Evolutionary conservation across 37 sponge, comb jelly and placozoan genomes (phyloP), one percentile per base, ranked within the genome.

Genomic region (Halichondria panicea): DNA sequence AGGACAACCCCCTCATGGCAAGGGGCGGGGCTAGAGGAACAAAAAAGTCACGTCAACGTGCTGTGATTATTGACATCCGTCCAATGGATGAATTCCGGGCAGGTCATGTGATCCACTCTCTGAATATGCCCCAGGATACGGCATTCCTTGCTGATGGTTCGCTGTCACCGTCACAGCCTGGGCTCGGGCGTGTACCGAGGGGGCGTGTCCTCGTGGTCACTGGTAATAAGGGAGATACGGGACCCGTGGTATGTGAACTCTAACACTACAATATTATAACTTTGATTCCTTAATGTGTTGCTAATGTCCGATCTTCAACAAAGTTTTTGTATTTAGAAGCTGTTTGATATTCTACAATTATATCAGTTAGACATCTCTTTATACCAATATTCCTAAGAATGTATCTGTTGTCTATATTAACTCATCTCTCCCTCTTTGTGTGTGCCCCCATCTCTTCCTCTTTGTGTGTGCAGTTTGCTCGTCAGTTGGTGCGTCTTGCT

Each of bases 101-200:
- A 13, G 91, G 95, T 5, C 95, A 94, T 82, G 75, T 92, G 3
- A 80, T 88, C 18, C 52, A 57, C 41, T 83, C 93, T 22, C 33
- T 89, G 36, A 89, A 79, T 43, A 32, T 96, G n/a, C 96, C 96
- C 7, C 43, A 79, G 21, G 53, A 55, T n/a, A 43, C 76, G 32
- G 68, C 88, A 6, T 93, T 92, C 57, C 60, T 65, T 15, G 43
- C 88, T 24, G 91, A 93, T 44, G 87, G 84, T 21, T 66, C 71
- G 41, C 64, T 78, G 38, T 41, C 32, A 4, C 60, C 52, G 4
- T 71, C 63, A 36, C 71, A 60, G 28, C 37, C 59, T 19, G 41
- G 65, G 30, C 78, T 93, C 31, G 28, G 27, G 25, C 22, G 70
- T 57, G 27, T 55, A 35, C 70, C 58, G 28, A 74, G 82, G 39